Base-by-base conservation (phyloP, 2,113 vertebrate genomes). In the Microcebus tavaratra region DNA sequence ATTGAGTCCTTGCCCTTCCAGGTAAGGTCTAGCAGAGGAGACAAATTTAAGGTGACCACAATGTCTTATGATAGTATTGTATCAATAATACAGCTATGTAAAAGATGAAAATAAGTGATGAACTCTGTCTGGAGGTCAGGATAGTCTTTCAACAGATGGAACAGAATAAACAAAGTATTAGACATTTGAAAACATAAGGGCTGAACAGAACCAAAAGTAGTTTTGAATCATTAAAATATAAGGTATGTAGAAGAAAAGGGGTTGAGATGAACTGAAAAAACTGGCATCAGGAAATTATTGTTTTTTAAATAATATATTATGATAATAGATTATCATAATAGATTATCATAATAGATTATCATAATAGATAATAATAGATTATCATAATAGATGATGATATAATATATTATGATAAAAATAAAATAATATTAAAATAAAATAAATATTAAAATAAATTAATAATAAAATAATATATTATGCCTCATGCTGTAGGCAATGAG, bases 161-260 rank as follows among this genome's bases (percentile, higher is more conserved):
- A 72, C 31, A 68, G 15, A 34, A 73, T 50, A 7, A 20, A 39
- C 36, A 94, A 87, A 89, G 31, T 29, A 34, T 1, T 1, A 55
- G 55, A 75, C 18, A 36, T 91, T 91, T 84, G 68, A 95, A 97
- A 95, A 83, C 48, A n/a, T 23, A 90, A 75, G 63, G 27, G 53
- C 90, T 78, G 45, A 83, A 79, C 6, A 68, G 27, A 97, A 90
- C 20, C 39, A 84, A 94, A 96, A 68, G 75, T 61, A 83, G 29
- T 95, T 92, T 73, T 39, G 67, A 91, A n/a, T 87, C 80, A 86
- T 76, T 76, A 93, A 97, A 96, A 82, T 70, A 84, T 88, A 68
- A 96, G 63, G 3, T 39, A 1, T 55, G 3, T 29, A 86, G 25
- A 59, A 34, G 8, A 84, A 50, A 86, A 92, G n/a, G 50, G 29